Evolutionary conservation across 1,140 invertebrate genomes (phyloP).

Genomic region (Reticulitermes speratus): DNA sequence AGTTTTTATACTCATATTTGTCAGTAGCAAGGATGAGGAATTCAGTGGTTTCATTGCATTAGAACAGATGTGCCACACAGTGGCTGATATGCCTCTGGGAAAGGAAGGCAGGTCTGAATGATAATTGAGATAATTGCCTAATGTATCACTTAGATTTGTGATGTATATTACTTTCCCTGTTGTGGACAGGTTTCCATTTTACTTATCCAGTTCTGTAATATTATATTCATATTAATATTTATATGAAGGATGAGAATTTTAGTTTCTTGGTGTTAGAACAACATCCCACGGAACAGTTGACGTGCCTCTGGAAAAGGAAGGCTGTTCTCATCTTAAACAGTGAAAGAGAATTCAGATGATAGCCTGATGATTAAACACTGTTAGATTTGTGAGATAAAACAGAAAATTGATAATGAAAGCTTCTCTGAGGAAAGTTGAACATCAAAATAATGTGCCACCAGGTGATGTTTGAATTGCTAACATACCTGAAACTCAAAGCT

Average conservation of each 20-base stretch:
- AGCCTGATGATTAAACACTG: not conserved
- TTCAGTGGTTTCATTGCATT: not conserved
- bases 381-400: not conserved
- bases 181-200: slow-evolving; percentile 15
- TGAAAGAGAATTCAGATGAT: not conserved
- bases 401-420: not conserved
- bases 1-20: not conserved
- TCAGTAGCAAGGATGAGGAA: not conserved
- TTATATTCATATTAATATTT: not conserved
- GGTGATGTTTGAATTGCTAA: not conserved
- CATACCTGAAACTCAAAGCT: not conserved
- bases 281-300: not conserved
- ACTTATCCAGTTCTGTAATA: not conserved
- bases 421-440: not conserved
- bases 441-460: not conserved
- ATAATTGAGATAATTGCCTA: not conserved
- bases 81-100: not conserved
- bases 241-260: not conserved
- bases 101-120: not conserved
- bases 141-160: not conserved
- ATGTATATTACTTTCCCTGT: not conserved
- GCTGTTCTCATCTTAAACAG: not conserved
- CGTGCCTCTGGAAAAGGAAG: not conserved
- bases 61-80: not conserved
- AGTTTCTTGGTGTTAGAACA: not conserved